Base-by-base conservation (phyloP, 2,888 invertebrate species). In the Eumerus sabulonum region DNA sequence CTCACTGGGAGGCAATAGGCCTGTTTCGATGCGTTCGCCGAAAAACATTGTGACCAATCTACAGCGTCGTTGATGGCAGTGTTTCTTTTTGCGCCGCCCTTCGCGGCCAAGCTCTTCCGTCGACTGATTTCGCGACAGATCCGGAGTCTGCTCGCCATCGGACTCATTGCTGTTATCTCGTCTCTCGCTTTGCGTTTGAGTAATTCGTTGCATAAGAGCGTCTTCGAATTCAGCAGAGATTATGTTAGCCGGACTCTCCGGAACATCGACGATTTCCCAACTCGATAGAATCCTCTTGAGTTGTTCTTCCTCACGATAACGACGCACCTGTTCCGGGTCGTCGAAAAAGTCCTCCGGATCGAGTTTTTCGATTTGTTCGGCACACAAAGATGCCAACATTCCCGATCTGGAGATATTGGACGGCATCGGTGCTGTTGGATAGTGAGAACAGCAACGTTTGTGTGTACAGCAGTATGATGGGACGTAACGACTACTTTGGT, bases 331-430 rank as follows among this genome's bases (percentile, higher is more conserved):
- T 12, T 86, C 86, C n/a, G 88, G 87, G 85, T 88, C 88, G 19
- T 87, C 85, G 72, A 88, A 88, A 83, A 89, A 89, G 18, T 87
- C 85, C 60, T 88, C 88, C 0, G 89, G 88, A 64, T 88, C 88
- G 9, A 87, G 72, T 0, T 85, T 68, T 66, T 87, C 87, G 18
- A 87, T 85, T 14, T 82, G 70, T 16, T 71, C 66, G 18, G 79
- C 82, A 36, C 83, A 82, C 19, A 86, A 53, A 27, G 85, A 82
- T 81, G 84, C 74, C 38, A 87, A 53, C 63, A 83, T 71, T n/a
- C 35, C 62, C 9, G 53, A 19, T 11, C 54, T 44, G 18, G 38
- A n/a, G n/a, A n/a, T 11, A 7, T 9, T 19, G 18, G 47, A 13
- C 12, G 47, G 40, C 2, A 16, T 4, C 27, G 36, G 7, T 7